Evolutionary conservation across 2,113 vertebrate genomes (phyloP).

Genomic region (Cathartes aura): DNA sequence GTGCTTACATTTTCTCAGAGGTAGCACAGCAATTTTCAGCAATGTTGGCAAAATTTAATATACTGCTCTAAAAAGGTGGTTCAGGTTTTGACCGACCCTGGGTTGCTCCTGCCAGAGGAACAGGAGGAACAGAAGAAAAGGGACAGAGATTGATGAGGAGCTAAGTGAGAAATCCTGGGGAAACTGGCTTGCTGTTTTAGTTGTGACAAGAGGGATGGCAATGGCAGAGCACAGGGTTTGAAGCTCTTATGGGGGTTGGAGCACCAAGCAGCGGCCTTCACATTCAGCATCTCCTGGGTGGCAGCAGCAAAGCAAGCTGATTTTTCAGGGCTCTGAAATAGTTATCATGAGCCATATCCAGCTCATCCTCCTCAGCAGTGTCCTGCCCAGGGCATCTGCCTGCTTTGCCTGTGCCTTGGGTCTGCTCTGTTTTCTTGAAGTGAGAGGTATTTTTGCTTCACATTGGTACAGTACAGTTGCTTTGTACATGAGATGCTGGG

Average conservation of each 20-base stretch:
- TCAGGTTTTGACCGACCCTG: not conserved
- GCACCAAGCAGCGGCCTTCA: not conserved
- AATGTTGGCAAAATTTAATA: not conserved
- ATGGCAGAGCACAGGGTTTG: not conserved
- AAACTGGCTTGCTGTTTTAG: not conserved
- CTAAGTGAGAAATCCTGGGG: not conserved
- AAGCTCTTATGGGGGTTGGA: not conserved
- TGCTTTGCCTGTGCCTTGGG: not conserved
- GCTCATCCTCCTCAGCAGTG: not conserved
- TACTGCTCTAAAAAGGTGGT: not conserved
- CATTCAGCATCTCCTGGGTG: not conserved
- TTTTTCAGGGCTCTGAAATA: not conserved
- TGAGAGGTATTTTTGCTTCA: not conserved
- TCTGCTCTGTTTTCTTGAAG: not conserved
- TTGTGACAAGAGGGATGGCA: not conserved
- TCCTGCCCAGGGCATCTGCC: not conserved
- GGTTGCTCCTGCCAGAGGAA: not conserved
- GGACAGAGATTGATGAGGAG: not conserved
- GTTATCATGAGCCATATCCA: not conserved
- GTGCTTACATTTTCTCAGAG: not conserved
- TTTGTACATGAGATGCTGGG: not conserved
- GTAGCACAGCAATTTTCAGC: not conserved
- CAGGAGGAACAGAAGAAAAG: not conserved
- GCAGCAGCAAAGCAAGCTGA: not conserved
- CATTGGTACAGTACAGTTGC: not conserved